Base-by-base conservation (phyloP, 2,797 vertebrate genomes). In the Margarornis squamiger region DNA sequence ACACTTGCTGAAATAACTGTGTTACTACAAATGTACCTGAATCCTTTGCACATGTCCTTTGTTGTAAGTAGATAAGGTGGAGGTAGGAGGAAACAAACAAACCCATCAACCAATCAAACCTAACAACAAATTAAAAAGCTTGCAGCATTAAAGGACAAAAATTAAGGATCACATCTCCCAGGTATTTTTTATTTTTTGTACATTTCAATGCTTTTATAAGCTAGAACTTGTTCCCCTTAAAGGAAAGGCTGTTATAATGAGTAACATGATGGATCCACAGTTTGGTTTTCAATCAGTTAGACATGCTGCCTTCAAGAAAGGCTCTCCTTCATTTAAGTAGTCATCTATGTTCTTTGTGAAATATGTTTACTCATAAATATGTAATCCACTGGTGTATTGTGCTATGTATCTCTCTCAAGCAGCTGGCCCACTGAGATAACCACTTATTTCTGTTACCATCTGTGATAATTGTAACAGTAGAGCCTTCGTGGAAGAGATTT, bases 361-460 rank as follows among this genome's bases (percentile, higher is more conserved):
- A 92, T 92, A 34, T 93, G 61, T 92, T 83, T 94, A 74, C 77
- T 94, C 93, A 94, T 95, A 95, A 93, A 93, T 88, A 92, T 54
- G 61, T 49, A 89, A 82, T 51, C 43, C 72, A 49, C 21, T 74
- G 48, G 52, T 77, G 78, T 80, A 92, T 72, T 93, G 72, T 83
- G 49, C 61, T 77, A 10, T 55, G 78, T 58, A 49, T 88, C 75
- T 89, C 83, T 65, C 75, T 88, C 70, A 87, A 89, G 73, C 85
- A 83, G 87, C 89, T 95, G 89, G 87, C 75, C 68, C 76, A 72
- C 85, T 0, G 29, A 93, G 95, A 91, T 90, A 93, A 55, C 85
- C 70, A 48, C 75, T 94, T 94, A 88, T 61, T 96, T 93, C n/a
- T 90, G 39, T 68, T 81, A 48, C 87, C 87, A 90, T 93, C 91